Conservation (phyloP, 2,113 vertebrate species). For the Ptychochromis oligacanthus region DNA sequence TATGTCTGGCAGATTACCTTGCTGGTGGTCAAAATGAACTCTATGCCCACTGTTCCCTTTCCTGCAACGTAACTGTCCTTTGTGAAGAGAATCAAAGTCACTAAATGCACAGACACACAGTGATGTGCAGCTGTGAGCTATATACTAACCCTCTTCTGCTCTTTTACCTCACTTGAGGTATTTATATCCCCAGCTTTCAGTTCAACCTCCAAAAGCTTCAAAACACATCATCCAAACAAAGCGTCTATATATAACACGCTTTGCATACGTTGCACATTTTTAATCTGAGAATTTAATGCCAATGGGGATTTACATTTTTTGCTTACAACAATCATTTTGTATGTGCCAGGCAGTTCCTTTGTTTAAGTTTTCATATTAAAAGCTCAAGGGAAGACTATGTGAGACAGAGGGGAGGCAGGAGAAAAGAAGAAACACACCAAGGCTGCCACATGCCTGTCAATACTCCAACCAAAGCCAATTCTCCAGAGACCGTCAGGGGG, state of each 20-base stretch:
- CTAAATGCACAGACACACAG: not conserved
- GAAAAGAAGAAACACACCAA: slow-evolving; percentile 31
- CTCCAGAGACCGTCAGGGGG: slow-evolving; percentile 58
- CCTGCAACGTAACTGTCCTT: slow-evolving; percentile 21
- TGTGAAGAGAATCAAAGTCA: slow-evolving; percentile 43
- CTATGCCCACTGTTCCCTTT: slow-evolving; percentile 36
- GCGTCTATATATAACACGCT: slow-evolving; percentile 57
- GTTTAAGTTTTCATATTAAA: slow-evolving; percentile 25
- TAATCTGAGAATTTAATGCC: slow-evolving; percentile 20
- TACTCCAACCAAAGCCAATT: slow-evolving; percentile 68
- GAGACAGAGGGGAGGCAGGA: not conserved
- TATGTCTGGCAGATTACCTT: slow-evolving; percentile 75
- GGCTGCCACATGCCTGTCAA: slow-evolving; percentile 73
- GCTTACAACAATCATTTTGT: not conserved
- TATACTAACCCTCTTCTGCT: slow-evolving; percentile 16
- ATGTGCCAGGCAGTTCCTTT: slow-evolving; percentile 31
- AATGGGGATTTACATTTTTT: slow-evolving; percentile 1
- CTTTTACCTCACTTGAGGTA: slow-evolving; percentile 30
- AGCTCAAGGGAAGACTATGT: slow-evolving; percentile 21
- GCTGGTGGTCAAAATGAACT: slow-evolving; percentile 58
- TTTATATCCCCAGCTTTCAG: slow-evolving; percentile 43
- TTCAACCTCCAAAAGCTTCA: slow-evolving; percentile 50
- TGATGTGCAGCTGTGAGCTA: slow-evolving; percentile 3
- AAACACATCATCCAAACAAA: slow-evolving; percentile 30
- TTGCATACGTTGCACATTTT: slow-evolving; percentile 40